Base-by-base conservation (phyloP, 2,797 vertebrate genomes). In the Threskiornis aethiopicus region DNA sequence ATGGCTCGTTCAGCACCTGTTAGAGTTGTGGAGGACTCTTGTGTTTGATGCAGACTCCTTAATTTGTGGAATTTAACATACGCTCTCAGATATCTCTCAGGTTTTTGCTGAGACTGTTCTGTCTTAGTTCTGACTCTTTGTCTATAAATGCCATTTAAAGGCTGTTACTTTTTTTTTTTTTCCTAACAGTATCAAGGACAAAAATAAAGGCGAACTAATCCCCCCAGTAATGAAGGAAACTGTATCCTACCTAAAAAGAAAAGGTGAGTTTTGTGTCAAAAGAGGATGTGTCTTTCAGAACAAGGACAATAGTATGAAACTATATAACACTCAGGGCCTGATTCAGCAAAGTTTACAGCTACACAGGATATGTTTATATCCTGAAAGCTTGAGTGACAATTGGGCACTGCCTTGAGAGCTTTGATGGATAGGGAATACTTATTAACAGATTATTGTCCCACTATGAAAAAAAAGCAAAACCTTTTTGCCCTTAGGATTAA, bases 141-240 rank as follows among this genome's bases (percentile, higher is more conserved):
- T 52, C 88, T 46, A 5, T 39, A 47, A 39, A 35, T 46, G 33
- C 14, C 28, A 49, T 58, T 49, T 44, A 52, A 91, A 87, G 55
- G 16, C 41, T 28, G 14, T 28, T 52, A 13, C 18, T 66, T 58
- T 26, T 55, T 49, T 54, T 5, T 33, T 58, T 41, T 49, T 70
- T 24, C 87, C 47, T 55, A 52, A 91, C 97, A 99, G 99, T 97
- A 98, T 99, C 95, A 98, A 97, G 80, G 98, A 99, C 96, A 99
- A 98, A 98, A 99, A 98, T 87, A 92, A 96, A 15, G 98, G 98
- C 0, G 98, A 97, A 3, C 17, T 98, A 33, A 98, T 99, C 49
- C 99, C 99, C 0, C 98, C 97, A 0, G 99, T 99, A 54, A 95
- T 99, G 93, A 89, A 90, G 25, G 97, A 98, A 94, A 99, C 98